phyloP scores from a whole-genome alignment of 1,140 invertebrate species.

The Samia ricini region DNA sequence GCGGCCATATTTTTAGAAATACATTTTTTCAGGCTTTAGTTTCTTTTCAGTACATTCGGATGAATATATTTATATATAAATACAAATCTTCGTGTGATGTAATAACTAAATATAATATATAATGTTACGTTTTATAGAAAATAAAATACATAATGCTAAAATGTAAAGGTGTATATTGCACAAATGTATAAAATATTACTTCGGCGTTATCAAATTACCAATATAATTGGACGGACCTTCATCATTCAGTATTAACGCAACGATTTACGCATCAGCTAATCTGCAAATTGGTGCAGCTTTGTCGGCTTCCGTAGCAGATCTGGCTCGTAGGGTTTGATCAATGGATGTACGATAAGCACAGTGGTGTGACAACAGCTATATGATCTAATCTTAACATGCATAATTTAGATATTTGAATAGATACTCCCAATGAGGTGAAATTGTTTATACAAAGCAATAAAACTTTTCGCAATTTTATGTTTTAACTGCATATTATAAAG shows the following conservation, averaged over 20 bases:
- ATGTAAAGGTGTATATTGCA: too few relatives aligned
- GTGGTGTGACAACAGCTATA: background rate
- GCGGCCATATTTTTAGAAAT: too few relatives aligned
- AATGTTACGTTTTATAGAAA: too few relatives aligned
- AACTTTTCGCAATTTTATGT: too few relatives aligned
- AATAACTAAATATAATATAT: too few relatives aligned
- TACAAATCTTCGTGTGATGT: too few relatives aligned
- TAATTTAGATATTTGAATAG: background rate
- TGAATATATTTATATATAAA: too few relatives aligned
- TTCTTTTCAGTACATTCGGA: too few relatives aligned
- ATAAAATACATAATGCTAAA: too few relatives aligned
- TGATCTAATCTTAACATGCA: background rate
- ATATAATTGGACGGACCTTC: conserved; percentile 53
- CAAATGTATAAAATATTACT: conserved; percentile 12
- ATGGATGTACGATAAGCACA: background rate
- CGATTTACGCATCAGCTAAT: conserved; percentile 73
- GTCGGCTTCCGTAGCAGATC: conserved; percentile 31
- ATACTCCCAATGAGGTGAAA: background rate
- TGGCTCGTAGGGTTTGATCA: conserved; percentile 21
- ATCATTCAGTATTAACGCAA: conserved; percentile 56
- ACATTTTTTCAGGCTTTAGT: too few relatives aligned
- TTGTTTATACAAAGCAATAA: too few relatives aligned
- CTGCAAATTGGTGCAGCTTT: conserved; percentile 70
- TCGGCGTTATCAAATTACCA: conserved; percentile 48
- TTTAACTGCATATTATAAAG: too few relatives aligned